Evolutionary conservation across 2,888 invertebrate genomes (phyloP).

Genomic region (Nezara viridula): DNA sequence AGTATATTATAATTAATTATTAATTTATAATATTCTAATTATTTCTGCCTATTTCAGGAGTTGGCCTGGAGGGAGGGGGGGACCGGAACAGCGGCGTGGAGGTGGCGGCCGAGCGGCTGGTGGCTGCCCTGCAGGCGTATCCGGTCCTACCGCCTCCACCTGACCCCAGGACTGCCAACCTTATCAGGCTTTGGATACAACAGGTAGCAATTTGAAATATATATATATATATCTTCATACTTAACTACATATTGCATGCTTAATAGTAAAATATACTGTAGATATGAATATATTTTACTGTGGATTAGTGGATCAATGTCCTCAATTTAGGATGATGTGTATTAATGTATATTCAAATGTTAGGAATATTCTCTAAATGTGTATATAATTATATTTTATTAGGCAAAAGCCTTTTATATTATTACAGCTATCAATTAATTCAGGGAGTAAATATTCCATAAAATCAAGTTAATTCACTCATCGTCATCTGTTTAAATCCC

Average conservation of each 20-base stretch:
- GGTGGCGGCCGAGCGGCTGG: constrained; percentile 75
- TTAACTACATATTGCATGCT: too few relatives aligned
- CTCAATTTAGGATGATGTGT: not conserved
- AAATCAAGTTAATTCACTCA: too few relatives aligned
- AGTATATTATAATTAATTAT: not conserved
- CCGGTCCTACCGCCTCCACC: constrained; percentile 77
- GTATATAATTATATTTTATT: too few relatives aligned
- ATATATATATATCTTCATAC: not conserved
- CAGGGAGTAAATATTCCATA: too few relatives aligned
- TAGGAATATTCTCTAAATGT: not conserved
- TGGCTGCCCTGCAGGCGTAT: constrained; percentile 76
- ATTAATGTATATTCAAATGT: not conserved
- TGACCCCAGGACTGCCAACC: constrained; percentile 77
- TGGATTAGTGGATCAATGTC: not conserved
- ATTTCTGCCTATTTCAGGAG: constrained; percentile 60
- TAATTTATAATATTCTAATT: not conserved
- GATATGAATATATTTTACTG: not conserved
- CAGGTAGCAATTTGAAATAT: constrained; percentile 66
- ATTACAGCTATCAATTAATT: too few relatives aligned
- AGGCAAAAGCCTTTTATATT: too few relatives aligned
- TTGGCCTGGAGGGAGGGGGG: constrained; percentile 69
- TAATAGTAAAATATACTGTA: too few relatives aligned
- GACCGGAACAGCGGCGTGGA: constrained; percentile 74
- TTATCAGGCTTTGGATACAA: constrained; percentile 79
- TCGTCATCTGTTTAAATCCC: too few relatives aligned